A percentile compares a stretch with the other conserved stretches of the same genome.
These are phyloP conservation scores for Anoncus sp. DNA, from an alignment of 2,888 invertebrate species.

Conservation along the genomic window DNA sequence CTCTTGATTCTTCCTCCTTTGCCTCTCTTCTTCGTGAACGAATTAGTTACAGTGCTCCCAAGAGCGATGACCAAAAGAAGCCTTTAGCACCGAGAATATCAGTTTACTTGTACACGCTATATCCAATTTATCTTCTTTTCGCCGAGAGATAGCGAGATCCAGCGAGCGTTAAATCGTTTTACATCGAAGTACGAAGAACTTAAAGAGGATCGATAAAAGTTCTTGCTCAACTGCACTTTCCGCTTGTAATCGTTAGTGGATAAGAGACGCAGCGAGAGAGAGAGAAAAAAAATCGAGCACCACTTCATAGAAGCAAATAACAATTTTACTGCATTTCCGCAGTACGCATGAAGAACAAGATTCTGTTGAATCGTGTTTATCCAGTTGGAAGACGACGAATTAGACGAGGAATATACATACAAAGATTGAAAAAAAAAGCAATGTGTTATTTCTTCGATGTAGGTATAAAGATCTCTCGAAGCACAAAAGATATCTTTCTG, in stretches of 20 bases:
- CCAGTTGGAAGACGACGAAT: conserved; percentile 31
- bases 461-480: conserved; percentile 14
- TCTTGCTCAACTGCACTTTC: conserved; percentile 36
- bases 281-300: conserved; percentile 14
- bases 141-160: conserved; percentile 13
- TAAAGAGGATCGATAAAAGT: conserved; percentile 41
- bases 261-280: conserved; percentile 9
- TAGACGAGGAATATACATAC: conserved; percentile 1
- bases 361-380: conserved; percentile 34
- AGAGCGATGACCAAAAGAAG: conserved; percentile 48
- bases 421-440: not conserved
- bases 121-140: conserved; percentile 34
- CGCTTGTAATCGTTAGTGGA: conserved; percentile 32
- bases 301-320: conserved; percentile 21
- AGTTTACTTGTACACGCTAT: conserved; percentile 45
- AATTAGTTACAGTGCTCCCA: conserved; percentile 46
- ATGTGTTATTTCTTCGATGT: conserved; percentile 10
- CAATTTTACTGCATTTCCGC: conserved; percentile 15
- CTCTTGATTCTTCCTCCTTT: conserved; percentile 12
- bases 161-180: conserved; percentile 44
- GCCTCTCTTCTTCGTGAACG: conserved; percentile 36
- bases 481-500: conserved; percentile 33
- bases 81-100: conserved; percentile 52
- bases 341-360: not conserved
- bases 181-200: conserved; percentile 37